Conservation (phyloP, 1,140 invertebrate genomes). For the Cylas formicarius region DNA sequence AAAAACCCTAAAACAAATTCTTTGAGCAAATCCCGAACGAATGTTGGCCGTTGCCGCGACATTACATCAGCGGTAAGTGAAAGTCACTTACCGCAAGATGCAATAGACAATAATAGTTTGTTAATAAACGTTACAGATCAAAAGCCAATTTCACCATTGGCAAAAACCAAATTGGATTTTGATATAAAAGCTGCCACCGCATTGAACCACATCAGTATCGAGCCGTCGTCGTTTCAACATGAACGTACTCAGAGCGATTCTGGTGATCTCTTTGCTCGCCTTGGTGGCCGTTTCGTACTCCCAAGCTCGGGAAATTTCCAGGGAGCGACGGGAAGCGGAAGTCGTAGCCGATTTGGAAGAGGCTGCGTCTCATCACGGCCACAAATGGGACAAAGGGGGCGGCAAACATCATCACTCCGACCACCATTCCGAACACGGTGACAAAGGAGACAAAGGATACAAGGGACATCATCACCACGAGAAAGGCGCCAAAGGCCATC, state of each 20-base stretch:
- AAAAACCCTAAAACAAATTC: too few relatives aligned
- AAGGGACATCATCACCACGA: conserved; percentile 55
- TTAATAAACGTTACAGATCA: conserved; percentile 32
- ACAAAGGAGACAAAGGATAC: conserved; percentile 51
- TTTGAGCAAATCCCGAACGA: too few relatives aligned
- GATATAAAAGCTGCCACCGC: conserved; percentile 33
- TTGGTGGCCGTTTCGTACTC: conserved; percentile 30
- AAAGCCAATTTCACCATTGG: conserved; percentile 30
- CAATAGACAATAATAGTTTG: conserved; percentile 33
- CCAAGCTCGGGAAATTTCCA: conserved; percentile 31
- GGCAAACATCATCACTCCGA: conserved; percentile 52
- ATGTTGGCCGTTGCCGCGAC: too few relatives aligned
- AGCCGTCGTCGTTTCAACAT: conserved; percentile 25
- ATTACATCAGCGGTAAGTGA: too few relatives aligned
- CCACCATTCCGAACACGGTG: conserved; percentile 50
- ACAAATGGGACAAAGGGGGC: conserved; percentile 47
- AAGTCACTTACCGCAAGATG: conserved; percentile 36
- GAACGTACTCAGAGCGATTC: conserved; percentile 30
- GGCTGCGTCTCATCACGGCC: conserved; percentile 27
- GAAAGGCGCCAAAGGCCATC: conserved; percentile 59
- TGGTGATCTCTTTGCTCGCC: conserved; percentile 32
- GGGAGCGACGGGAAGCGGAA: conserved; percentile 31
- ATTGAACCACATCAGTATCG: conserved; percentile 30
- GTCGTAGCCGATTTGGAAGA: conserved; percentile 26
- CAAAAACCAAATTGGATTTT: conserved; percentile 29